Percentiles rank a stretch among this genome's conserved stretches.
Conservation (phyloP, 2,888 invertebrate genomes). For the Physocephala rufipes region DNA sequence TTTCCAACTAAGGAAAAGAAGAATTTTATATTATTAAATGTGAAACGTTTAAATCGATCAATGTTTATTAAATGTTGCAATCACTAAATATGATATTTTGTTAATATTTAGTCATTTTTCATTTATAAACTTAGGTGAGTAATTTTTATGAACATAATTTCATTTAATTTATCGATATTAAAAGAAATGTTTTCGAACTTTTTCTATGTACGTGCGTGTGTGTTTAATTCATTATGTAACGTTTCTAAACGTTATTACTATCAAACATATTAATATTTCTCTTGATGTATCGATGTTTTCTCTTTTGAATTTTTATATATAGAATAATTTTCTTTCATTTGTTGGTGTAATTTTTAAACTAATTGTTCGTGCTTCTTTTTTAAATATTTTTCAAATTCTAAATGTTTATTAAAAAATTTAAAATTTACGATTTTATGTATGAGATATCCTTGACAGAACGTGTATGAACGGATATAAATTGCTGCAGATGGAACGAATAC, state of each 20-base stretch:
- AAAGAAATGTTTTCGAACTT: slow-evolving; percentile 38
- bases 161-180: slow-evolving; percentile 23
- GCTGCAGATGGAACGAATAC: no score
- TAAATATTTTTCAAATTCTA: slow-evolving; percentile 13
- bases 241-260: slow-evolving; percentile 17
- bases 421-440: slow-evolving; percentile 17
- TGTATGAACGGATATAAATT: no score
- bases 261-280: slow-evolving; percentile 21
- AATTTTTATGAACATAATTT: slow-evolving; percentile 8
- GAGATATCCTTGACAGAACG: no score
- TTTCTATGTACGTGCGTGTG: slow-evolving; percentile 42
- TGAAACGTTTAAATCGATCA: slow-evolving; percentile 60
- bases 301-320: slow-evolving; percentile 25
- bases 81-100: slow-evolving; percentile 53
- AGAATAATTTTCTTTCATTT: slow-evolving; percentile 13
- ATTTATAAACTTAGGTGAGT: slow-evolving; percentile 28
- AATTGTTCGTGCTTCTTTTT: slow-evolving; percentile 7
- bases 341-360: slow-evolving; percentile 29
- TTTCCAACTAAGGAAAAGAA: slow-evolving; percentile 7
- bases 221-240: slow-evolving; percentile 38
- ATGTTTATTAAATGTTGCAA: slow-evolving; percentile 55
- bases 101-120: slow-evolving; percentile 49
- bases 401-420: slow-evolving; percentile 17
- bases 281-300: slow-evolving; percentile 12
- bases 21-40: slow-evolving; percentile 30